Conservation (phyloP, 2,888 invertebrate species). For the Beris morrisii region DNA sequence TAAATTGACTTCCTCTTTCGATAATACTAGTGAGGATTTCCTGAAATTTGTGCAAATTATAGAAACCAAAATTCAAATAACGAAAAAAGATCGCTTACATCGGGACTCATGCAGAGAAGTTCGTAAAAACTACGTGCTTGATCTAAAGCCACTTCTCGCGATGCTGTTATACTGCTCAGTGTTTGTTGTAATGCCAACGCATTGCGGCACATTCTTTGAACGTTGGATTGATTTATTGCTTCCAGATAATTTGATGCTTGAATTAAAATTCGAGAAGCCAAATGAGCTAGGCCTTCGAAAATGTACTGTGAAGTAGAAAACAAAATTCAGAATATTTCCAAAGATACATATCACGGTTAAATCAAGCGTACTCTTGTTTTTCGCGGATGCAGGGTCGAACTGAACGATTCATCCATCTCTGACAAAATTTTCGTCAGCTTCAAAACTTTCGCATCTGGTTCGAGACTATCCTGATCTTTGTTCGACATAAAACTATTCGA, state of each 20-base stretch:
- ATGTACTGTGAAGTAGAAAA: slow-evolving; percentile 68
- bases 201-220: slow-evolving; percentile 83
- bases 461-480: slow-evolving; percentile 69
- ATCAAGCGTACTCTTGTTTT: slow-evolving; percentile 69
- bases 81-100: slow-evolving; percentile 60
- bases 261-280: slow-evolving; percentile 78
- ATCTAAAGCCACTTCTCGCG: slow-evolving; percentile 81
- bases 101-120: slow-evolving; percentile 77
- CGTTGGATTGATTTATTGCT: slow-evolving; percentile 77
- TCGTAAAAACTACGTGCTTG: slow-evolving; percentile 88
- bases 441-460: slow-evolving; percentile 74
- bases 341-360: background rate
- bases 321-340: background rate
- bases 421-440: slow-evolving; percentile 77
- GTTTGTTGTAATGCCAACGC: slow-evolving; percentile 84
- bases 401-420: slow-evolving; percentile 76
- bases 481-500: slow-evolving; percentile 51
- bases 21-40: slow-evolving; percentile 81
- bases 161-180: slow-evolving; percentile 80
- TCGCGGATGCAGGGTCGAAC: slow-evolving; percentile 72
- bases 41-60: slow-evolving; percentile 56
- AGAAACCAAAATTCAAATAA: background rate
- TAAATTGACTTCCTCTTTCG: slow-evolving; percentile 86
- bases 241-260: slow-evolving; percentile 78
- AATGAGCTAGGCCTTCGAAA: slow-evolving; percentile 82